phyloP scores from a whole-genome alignment of 2,888 invertebrate species.

The Netelia inedita region DNA sequence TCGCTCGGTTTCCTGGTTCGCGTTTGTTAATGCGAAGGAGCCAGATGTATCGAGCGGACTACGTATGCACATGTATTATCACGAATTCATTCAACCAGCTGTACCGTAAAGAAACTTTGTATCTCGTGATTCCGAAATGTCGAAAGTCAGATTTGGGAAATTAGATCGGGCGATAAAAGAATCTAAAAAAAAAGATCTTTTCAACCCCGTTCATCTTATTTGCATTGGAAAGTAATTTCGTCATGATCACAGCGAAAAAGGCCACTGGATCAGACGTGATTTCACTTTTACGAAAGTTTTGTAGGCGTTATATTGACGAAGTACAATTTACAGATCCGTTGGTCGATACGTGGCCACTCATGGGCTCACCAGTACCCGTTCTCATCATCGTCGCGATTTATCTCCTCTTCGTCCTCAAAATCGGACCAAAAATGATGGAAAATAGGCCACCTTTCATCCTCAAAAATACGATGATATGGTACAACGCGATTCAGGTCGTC shows the following conservation, averaged over 20 bases:
- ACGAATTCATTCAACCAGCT: too few relatives aligned
- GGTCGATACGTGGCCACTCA: conserved; percentile 92
- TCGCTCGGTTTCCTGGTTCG: conserved; percentile 1
- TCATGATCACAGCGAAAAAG: not conserved
- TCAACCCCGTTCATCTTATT: not conserved
- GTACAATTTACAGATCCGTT: conserved; percentile 88
- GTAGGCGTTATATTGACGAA: not conserved
- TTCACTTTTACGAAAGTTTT: too few relatives aligned
- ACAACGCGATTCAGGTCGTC: conserved; percentile 95
- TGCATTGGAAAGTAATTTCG: conserved; percentile 11
- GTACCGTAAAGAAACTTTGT: too few relatives aligned
- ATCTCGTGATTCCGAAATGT: not conserved
- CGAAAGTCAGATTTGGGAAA: not conserved
- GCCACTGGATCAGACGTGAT: too few relatives aligned
- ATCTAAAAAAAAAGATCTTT: not conserved
- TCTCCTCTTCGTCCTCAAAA: conserved; percentile 90
- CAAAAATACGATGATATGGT: conserved; percentile 90
- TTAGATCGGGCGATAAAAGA: not conserved
- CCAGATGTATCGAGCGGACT: not conserved
- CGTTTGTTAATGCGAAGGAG: not conserved
- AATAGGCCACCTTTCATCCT: conserved; percentile 91
- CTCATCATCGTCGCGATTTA: conserved; percentile 89
- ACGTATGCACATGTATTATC: too few relatives aligned
- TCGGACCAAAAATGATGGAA: conserved; percentile 92
- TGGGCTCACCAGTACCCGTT: conserved; percentile 91